Evolutionary conservation across 2,113 vertebrate species (phyloP).

Genomic region (Nannobrachium achirus): DNA sequence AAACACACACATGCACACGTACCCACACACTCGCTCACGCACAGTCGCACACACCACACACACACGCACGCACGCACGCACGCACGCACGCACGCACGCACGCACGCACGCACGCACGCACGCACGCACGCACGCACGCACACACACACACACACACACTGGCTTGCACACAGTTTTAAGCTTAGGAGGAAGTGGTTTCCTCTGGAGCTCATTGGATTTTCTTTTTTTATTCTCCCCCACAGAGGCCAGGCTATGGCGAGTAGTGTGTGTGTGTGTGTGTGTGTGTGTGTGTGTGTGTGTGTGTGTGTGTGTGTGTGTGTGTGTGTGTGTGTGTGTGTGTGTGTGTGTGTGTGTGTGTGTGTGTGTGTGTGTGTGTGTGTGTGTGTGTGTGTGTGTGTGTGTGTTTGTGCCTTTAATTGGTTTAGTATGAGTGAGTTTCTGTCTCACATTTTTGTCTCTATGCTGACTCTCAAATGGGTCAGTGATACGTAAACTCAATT

Average conservation of each 20-base stretch:
- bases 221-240: slow-evolving; percentile 45
- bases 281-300: slow-evolving; percentile 5
- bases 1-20: slow-evolving; percentile 9
- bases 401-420: background rate
- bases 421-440: background rate
- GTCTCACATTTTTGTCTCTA: background rate
- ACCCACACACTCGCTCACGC: slow-evolving; percentile 18
- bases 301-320: slow-evolving; percentile 15
- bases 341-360: slow-evolving; percentile 12
- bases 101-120: slow-evolving; percentile 5
- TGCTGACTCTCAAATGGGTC: background rate
- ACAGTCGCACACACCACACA: slow-evolving; percentile 32
- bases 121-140: slow-evolving; percentile 19
- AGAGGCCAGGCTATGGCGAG: slow-evolving; percentile 32
- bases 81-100: slow-evolving; percentile 7
- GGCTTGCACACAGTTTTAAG: slow-evolving; percentile 6
- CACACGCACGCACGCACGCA: slow-evolving; percentile 16
- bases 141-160: slow-evolving; percentile 10
- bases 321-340: slow-evolving; percentile 18
- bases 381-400: slow-evolving; percentile 1
- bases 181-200: slow-evolving; percentile 67
- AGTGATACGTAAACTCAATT: background rate
- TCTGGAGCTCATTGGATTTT: slow-evolving; percentile 60
- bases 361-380: slow-evolving; percentile 4
- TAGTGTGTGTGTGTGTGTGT: slow-evolving; percentile 20